Percentiles rank a stretch among this genome's conserved stretches.
phyloP scores from a whole-genome alignment of 2,888 invertebrate genomes.

The Aspidapion aeneum region DNA sequence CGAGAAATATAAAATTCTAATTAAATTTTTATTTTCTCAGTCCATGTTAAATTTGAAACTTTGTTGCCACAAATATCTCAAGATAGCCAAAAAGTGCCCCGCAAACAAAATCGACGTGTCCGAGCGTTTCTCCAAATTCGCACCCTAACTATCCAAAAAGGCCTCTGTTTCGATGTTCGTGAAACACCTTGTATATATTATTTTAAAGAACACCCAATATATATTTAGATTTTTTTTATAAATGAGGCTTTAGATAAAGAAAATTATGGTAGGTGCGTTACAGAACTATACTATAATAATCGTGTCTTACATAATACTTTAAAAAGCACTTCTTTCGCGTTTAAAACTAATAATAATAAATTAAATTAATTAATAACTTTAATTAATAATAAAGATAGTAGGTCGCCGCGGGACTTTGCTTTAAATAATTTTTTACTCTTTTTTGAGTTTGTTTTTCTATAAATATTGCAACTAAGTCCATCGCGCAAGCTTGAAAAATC shows the following conservation, averaged over 20 bases:
- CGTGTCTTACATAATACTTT: neutral
- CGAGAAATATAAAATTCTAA: too few species aligned
- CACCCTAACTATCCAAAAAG: too few species aligned
- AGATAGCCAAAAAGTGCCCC: too few species aligned
- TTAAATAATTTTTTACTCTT: neutral
- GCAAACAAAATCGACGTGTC: too few species aligned
- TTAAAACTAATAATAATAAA: neutral
- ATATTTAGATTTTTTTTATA: too few species aligned
- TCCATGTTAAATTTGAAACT: too few species aligned
- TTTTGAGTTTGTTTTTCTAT: neutral
- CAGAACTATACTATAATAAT: neutral
- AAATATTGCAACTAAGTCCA: conserved; percentile 14
- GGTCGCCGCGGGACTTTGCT: neutral
- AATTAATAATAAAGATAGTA: neutral
- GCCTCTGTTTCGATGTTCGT: too few species aligned
- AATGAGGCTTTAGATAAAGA: neutral
- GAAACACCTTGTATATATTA: too few species aligned
- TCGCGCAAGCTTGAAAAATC: conserved; percentile 22
- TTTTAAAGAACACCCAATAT: too few species aligned
- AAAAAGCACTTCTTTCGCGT: neutral
- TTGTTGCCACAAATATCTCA: too few species aligned
- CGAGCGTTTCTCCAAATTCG: too few species aligned
- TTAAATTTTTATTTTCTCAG: too few species aligned
- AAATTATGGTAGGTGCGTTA: neutral
- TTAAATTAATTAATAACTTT: neutral